Evolutionary conservation across 2,797 vertebrate genomes (phyloP), one percentile per base, ranked within the genome.

Genomic region (Botia kubotai): DNA sequence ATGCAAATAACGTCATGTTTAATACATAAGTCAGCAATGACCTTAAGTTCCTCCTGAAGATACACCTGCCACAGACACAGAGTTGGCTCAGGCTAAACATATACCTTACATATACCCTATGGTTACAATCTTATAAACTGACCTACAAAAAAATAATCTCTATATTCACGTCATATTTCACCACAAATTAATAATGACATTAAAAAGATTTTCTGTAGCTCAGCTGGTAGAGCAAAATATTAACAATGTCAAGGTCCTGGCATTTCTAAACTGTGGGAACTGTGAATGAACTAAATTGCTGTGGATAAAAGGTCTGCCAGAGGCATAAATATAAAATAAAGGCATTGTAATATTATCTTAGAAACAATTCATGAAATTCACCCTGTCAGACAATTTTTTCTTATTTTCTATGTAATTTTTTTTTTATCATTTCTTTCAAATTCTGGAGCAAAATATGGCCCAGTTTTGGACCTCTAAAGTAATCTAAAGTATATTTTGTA

Each of bases 11-110:
- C 84, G 0, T 97, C 90, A 0, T 98, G 95, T 89, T 95, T 95
- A 87, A 95, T 92, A 21, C 98, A 99, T 62, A 99, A 91, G 52
- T 93, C 92, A 1, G 97, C 96, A 1, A 99, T 94, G 89, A 95
- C 86, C 78, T 95, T 93, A 86, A 99, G 91, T 84, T 99, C 98
- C 5, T 84, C 92, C 0, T 8, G 87, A 83, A 90, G 95, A 90
- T 95, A 99, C 17, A 99, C 97, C 98, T 99, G 90, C 17, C 53
- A 5, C 10, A 66, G 53, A 53, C 62, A 26, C 12, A 72, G 0
- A 26, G 10, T 65, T 23, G 0, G 10, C 6, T 12, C 36, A 55
- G 4, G 19, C 36, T 16, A 53, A 29, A 48, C 43, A 63, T 62
- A 60, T 23, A 17, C 16, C 4, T 19, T 26, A 26, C 23, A 26